These are phyloP conservation scores for Sericinus montela DNA, from an alignment of 2,888 invertebrate species.

Conservation along the genomic window DNA sequence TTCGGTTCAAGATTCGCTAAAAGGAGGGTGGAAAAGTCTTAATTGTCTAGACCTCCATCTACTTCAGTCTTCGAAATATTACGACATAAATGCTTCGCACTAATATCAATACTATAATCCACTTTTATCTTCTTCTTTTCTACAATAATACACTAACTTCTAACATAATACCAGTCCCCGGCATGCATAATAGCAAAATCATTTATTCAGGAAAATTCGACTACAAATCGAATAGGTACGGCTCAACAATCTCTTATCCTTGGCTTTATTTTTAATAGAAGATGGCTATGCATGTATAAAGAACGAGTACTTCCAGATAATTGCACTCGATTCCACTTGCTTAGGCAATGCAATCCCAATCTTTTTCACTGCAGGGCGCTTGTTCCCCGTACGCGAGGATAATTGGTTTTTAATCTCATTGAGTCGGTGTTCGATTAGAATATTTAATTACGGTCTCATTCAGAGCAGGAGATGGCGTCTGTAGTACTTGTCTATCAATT, in stretches of 20 bases:
- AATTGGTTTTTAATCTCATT: conserved; percentile 38
- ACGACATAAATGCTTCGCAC: too few relatives aligned
- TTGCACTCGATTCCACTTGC: conserved; percentile 22
- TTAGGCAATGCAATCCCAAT: conserved; percentile 27
- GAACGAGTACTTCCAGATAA: conserved; percentile 12
- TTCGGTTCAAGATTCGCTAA: too few relatives aligned
- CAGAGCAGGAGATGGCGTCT: conserved; percentile 24
- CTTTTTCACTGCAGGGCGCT: conserved; percentile 21
- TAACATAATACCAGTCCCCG: too few relatives aligned
- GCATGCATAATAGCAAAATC: too few relatives aligned
- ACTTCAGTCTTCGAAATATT: too few relatives aligned
- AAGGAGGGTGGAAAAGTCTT: too few relatives aligned
- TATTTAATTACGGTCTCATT: conserved; percentile 29
- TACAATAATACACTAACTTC: too few relatives aligned
- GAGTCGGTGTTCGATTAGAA: conserved; percentile 31
- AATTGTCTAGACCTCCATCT: too few relatives aligned
- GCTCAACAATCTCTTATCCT: conserved; percentile 4
- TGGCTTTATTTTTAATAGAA: conserved; percentile 8
- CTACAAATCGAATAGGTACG: background rate
- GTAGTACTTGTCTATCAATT: conserved; percentile 9
- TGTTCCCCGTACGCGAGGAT: conserved; percentile 23
- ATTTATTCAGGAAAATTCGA: too few relatives aligned
- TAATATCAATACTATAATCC: too few relatives aligned
- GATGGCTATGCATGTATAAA: conserved; percentile 11
- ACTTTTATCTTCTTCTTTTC: too few relatives aligned